Percentiles rank a stretch among this genome's conserved stretches.
phyloP scores from a whole-genome alignment of 2,797 vertebrate species.

The Pampus argenteus region DNA sequence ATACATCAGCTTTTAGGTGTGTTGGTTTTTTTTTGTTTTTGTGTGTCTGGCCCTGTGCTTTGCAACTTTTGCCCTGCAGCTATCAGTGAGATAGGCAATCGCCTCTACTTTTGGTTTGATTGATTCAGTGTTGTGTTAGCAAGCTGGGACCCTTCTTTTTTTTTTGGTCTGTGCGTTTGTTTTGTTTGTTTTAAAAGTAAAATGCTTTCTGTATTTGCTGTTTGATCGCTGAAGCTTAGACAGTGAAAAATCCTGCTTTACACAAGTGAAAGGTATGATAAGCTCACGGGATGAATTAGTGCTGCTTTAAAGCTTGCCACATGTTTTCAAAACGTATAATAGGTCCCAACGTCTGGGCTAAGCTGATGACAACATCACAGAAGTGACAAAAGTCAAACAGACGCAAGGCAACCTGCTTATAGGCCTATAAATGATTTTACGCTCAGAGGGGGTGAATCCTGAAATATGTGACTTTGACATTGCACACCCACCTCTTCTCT shows the following conservation, averaged over 20 bases:
- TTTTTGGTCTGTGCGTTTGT: background rate
- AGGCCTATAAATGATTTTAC: conserved; percentile 51
- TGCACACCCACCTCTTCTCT: conserved; percentile 27
- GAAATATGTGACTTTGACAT: conserved; percentile 43
- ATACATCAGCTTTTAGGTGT: conserved; percentile 75
- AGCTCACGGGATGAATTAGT: conserved; percentile 53
- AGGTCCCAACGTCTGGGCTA: conserved; percentile 47
- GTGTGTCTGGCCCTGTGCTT: conserved; percentile 58
- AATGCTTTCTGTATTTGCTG: conserved; percentile 28
- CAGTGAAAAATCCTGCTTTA: conserved; percentile 48
- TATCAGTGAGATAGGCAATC: conserved; percentile 62
- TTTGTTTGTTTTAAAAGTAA: conserved; percentile 16
- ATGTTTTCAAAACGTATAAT: conserved; percentile 41
- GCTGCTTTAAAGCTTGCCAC: conserved; percentile 53
- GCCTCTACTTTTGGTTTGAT: conserved; percentile 72
- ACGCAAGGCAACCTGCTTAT: conserved; percentile 40
- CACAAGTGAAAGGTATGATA: conserved; percentile 53
- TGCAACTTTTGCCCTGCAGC: conserved; percentile 62
- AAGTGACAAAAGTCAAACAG: conserved; percentile 54
- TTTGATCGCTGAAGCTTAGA: conserved; percentile 48
- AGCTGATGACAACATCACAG: conserved; percentile 58
- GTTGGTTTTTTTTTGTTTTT: no score
- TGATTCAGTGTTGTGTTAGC: conserved; percentile 74
- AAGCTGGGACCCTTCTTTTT: conserved; percentile 42
- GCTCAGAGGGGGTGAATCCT: conserved; percentile 27